Base-by-base conservation (phyloP, 2,113 vertebrate species). In the Melanerpes formicivorus region DNA sequence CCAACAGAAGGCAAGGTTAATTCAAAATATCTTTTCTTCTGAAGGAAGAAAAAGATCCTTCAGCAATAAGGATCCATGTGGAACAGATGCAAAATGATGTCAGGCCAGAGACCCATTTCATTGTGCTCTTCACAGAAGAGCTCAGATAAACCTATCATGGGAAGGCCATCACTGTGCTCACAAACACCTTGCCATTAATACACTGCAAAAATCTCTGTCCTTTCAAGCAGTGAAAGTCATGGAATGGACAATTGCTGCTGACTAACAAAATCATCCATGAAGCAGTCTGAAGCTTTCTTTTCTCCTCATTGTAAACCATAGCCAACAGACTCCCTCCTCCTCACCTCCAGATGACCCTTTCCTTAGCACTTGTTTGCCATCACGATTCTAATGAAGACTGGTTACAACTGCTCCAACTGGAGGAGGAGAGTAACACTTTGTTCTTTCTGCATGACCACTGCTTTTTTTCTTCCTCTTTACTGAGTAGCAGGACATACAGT, bases 51-150 rank as follows among this genome's bases (percentile, higher is more conserved):
- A n/a, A n/a, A n/a, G n/a, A n/a, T n/a, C n/a, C 29, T 71, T 56
- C 10, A 23, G 32, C 14, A 80, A 32, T 17, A 80, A 69, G 12
- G 25, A 6, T 10, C 6, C 0, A 0, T 0, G 0, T 13, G 29
- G 18, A 69, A 87, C 13, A 65, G 54, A 26, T 14, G 48, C 10
- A 17, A 81, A 80, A 29, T 9, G 2, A 52, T 69, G 65, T 26
- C 29, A 69, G 6, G 3, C 3, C 48, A 80, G 23, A 77, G 59
- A 84, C 14, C 10, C 37, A n/a, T 65, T 74, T 84, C 40, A 72
- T 25, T 5, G 4, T 18, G 18, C 50, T 71, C 63, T 37, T 75
- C 48, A n/a, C 27, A 67, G 4, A 72, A 69, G n/a, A 73, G 67
- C 22, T 80, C 63, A 54, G n/a, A 32, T 44, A 81, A 83, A 27